Evolutionary conservation across 2,113 vertebrate genomes (phyloP).

Genomic region (Eleginops maclovinus): DNA sequence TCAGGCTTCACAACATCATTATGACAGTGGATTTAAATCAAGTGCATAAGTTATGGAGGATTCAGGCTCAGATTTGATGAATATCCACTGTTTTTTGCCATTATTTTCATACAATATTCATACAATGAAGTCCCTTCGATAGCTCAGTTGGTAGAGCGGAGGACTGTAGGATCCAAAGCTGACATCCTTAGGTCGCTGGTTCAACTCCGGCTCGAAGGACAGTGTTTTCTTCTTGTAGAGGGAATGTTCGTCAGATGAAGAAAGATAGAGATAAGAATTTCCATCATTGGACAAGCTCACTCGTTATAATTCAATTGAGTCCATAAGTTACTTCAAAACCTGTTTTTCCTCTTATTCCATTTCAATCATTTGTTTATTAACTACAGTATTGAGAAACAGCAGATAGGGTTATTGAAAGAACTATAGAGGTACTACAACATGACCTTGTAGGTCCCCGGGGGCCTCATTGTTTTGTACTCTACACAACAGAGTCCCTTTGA

Average conservation of each 20-base stretch:
- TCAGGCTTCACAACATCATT: no score
- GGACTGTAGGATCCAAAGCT: conserved; percentile 80
- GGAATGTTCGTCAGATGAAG: no score
- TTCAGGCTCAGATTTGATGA: no score
- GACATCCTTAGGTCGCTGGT: conserved; percentile 12
- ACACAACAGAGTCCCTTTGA: no score
- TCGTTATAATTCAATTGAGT: not conserved
- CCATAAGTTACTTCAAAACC: no score
- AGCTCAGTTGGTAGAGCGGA: conserved; percentile 91
- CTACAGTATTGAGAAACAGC: conserved; percentile 65
- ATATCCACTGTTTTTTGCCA: conserved; percentile 63
- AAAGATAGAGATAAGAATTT: not conserved
- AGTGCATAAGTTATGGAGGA: no score
- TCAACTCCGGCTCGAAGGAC: not conserved
- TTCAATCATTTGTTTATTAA: not conserved
- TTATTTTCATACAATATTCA: conserved; percentile 45
- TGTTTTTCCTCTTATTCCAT: not conserved
- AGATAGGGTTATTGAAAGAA: conserved; percentile 41
- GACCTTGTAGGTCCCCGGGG: conserved; percentile 33
- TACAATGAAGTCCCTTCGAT: conserved; percentile 87
- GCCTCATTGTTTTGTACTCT: no score
- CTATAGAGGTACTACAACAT: conserved; percentile 37
- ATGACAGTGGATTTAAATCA: no score
- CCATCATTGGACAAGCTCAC: not conserved
- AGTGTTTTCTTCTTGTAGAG: accelerated